Evolutionary conservation across 2,113 vertebrate genomes (phyloP).

Genomic region (Periophthalmus modestus): DNA sequence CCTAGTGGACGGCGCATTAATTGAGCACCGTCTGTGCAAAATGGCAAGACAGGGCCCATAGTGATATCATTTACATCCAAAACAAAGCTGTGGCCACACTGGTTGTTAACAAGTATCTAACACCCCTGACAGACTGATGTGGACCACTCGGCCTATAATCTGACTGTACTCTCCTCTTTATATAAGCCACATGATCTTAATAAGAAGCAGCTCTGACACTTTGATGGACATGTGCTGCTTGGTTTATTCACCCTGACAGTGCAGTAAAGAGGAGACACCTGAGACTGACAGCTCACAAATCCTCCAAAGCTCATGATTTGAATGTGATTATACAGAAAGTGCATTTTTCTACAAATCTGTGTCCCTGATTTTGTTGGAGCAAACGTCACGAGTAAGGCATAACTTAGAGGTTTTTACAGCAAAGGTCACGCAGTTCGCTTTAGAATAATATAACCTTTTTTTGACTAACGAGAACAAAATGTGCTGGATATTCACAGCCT

Average conservation of each 20-base stretch:
- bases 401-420: slow-evolving; percentile 26
- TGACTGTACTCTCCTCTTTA: too few relatives aligned
- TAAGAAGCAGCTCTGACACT: background rate
- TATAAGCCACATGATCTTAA: background rate
- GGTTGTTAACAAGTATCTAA: too few relatives aligned
- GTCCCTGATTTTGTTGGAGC: slow-evolving; percentile 13
- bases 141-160: too few relatives aligned
- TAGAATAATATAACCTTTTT: background rate
- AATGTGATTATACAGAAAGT: slow-evolving; percentile 22
- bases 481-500: background rate
- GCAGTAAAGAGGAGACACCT: background rate
- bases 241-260: slow-evolving; percentile 37
- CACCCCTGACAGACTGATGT: too few relatives aligned
- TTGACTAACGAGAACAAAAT: background rate
- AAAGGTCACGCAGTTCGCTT: slow-evolving; percentile 23
- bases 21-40: too few relatives aligned
- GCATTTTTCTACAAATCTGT: slow-evolving; percentile 7
- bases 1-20: too few relatives aligned
- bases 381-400: slow-evolving; percentile 34
- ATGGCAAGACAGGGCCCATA: too few relatives aligned
- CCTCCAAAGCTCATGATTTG: slow-evolving; percentile 30
- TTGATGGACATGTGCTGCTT: slow-evolving; percentile 8
- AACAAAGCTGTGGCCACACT: too few relatives aligned
- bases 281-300: slow-evolving; percentile 49
- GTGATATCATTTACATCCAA: too few relatives aligned